Percentiles rank a stretch among this genome's conserved stretches.
Evolutionary conservation across 2,113 vertebrate genomes (phyloP).

Genomic region (Laticauda laticaudata): DNA sequence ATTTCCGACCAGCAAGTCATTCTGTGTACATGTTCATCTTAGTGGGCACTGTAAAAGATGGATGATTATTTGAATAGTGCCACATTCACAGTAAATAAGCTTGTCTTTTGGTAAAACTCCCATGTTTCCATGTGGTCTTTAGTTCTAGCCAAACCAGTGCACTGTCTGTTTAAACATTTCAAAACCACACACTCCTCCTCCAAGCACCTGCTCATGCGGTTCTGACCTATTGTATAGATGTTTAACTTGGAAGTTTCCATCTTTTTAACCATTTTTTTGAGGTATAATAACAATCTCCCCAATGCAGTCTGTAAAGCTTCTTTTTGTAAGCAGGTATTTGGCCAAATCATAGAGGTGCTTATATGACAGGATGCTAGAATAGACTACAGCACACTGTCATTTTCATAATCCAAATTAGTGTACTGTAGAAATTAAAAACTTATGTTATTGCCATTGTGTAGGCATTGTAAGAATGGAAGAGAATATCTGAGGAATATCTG

Average conservation of each 20-base stretch:
- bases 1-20: not conserved
- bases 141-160: not conserved
- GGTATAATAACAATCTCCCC: not conserved
- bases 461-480: not conserved
- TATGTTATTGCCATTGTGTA: not conserved
- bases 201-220: not conserved
- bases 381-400: not conserved
- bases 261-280: not conserved
- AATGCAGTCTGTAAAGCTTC: not conserved
- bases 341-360: not conserved
- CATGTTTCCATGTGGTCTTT: not conserved
- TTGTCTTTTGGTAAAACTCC: not conserved
- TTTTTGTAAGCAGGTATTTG: not conserved
- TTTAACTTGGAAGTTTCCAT: not conserved
- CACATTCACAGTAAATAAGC: not conserved
- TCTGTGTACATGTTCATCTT: not conserved
- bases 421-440: not conserved
- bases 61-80: not conserved
- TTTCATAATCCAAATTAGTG: not conserved
- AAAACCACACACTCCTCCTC: not conserved
- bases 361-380: not conserved
- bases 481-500: not conserved
- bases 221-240: not conserved
- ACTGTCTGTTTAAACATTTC: not conserved
- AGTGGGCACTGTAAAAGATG: not conserved